A percentile compares a stretch with the other conserved stretches of the same genome.
These are phyloP conservation scores for Zygothrica quintamaculata DNA, from an alignment of 2,888 invertebrate species.

Conservation along the genomic window DNA sequence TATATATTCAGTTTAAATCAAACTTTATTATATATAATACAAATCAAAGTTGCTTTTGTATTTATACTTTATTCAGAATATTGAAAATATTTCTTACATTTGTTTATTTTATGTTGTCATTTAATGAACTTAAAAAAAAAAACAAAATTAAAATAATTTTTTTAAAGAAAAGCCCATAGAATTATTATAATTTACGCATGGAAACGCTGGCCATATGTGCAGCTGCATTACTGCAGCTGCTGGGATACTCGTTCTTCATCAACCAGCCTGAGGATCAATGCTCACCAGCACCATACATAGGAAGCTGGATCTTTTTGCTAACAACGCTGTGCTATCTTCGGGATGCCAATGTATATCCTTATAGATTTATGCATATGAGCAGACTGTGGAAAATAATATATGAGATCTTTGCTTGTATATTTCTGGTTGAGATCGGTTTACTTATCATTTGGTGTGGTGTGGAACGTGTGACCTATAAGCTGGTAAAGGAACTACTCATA, in stretches of 20 bases:
- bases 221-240: conserved; percentile 62
- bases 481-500: conserved; percentile 9
- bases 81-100: no score
- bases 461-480: conserved; percentile 46
- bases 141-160: no score
- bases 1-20: no score
- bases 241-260: conserved; percentile 68
- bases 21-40: no score
- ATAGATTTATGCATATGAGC: conserved; percentile 68
- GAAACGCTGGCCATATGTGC: conserved; percentile 52
- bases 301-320: conserved; percentile 74
- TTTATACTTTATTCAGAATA: no score
- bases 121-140: no score
- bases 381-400: conserved; percentile 53
- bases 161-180: no score
- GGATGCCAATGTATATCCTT: conserved; percentile 68
- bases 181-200: no score
- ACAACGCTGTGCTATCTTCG: conserved; percentile 63
- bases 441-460: conserved; percentile 76
- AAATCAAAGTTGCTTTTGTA: no score
- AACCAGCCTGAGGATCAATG: conserved; percentile 68
- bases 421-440: conserved; percentile 65
- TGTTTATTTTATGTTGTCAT: no score
- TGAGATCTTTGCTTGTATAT: conserved; percentile 59
- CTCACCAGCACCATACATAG: conserved; percentile 67